Evolutionary conservation across 2,888 invertebrate genomes (phyloP).

Genomic region (Drosophila phalerata): DNA sequence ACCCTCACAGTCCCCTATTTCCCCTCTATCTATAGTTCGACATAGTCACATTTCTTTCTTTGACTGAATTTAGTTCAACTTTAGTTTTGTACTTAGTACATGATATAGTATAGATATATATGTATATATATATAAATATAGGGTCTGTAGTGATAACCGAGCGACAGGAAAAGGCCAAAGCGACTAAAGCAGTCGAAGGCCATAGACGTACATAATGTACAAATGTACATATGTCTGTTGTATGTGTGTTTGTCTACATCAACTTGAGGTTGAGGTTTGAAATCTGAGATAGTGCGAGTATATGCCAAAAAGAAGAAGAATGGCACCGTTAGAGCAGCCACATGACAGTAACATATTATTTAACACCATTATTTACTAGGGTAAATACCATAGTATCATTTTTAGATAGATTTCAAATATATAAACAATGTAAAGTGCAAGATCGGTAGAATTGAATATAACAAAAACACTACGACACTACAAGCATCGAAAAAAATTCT

Average conservation of each 20-base stretch:
- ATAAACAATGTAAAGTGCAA: background rate
- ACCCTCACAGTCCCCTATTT: background rate
- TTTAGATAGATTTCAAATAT: background rate
- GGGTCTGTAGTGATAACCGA: constrained; percentile 43
- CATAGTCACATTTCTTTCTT: constrained; percentile 30
- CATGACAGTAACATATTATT: constrained; percentile 13
- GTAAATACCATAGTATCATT: background rate
- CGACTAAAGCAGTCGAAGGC: constrained; percentile 47
- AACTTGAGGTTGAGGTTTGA: constrained; percentile 56
- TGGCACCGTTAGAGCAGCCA: constrained; percentile 42
- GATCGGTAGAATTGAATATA: background rate
- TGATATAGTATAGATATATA: constrained; percentile 12
- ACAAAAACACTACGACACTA: background rate
- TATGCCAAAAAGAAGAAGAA: constrained; percentile 38
- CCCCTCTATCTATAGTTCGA: background rate
- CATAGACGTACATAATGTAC: constrained; percentile 19
- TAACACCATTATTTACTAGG: background rate
- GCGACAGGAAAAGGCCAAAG: constrained; percentile 46
- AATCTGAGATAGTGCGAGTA: constrained; percentile 42
- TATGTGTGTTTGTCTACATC: constrained; percentile 8
- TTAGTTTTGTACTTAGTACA: constrained; percentile 35
- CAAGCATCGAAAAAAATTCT: background rate
- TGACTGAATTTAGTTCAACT: constrained; percentile 46
- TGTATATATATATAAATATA: constrained; percentile 9
- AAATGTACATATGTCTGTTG: background rate